Evolutionary conservation across 2,797 vertebrate genomes (phyloP).

Genomic region (Lutjanus campechanus): DNA sequence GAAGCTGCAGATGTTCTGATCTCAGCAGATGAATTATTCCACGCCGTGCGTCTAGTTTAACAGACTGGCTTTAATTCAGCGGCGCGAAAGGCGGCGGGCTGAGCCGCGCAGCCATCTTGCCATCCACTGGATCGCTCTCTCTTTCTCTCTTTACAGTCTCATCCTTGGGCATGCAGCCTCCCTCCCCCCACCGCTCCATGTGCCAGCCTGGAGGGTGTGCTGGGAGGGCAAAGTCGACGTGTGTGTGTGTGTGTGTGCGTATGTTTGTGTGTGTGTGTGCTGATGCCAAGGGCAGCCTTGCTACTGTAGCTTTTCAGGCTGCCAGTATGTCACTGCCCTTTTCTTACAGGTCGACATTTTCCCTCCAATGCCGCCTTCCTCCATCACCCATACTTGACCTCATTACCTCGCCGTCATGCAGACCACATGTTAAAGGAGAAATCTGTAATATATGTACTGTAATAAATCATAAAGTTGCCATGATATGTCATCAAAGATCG

Average conservation of each 20-base stretch:
- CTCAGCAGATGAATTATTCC: conserved; percentile 55
- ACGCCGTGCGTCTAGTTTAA: conserved; percentile 23
- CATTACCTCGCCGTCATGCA: conserved; percentile 53
- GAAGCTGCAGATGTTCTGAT: conserved; percentile 58
- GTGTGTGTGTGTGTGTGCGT: conserved; percentile 32
- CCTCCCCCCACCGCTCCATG: conserved; percentile 76
- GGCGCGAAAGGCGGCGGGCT: conserved; percentile 38
- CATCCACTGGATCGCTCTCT: conserved; percentile 52
- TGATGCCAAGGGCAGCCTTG: conserved; percentile 62
- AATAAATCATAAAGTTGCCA: too few relatives aligned
- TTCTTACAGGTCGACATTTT: conserved; percentile 49
- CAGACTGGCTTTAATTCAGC: conserved; percentile 40
- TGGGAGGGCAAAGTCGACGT: conserved; percentile 69
- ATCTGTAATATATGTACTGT: too few relatives aligned
- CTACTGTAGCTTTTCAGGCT: conserved; percentile 67
- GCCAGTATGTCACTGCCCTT: conserved; percentile 71
- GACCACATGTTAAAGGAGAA: conserved; percentile 38
- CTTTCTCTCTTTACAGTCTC: conserved; percentile 63
- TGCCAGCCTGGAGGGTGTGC: conserved; percentile 80
- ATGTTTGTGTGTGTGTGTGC: too few relatives aligned
- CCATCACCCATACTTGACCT: conserved; percentile 52
- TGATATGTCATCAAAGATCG: too few relatives aligned
- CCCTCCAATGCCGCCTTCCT: conserved; percentile 27
- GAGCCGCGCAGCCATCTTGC: conserved; percentile 73
- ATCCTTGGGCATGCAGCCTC: conserved; percentile 71